A percentile compares a stretch with the other conserved stretches of the same genome.
phyloP scores from a whole-genome alignment of 2,888 invertebrate genomes.

The Philereme transversata region DNA sequence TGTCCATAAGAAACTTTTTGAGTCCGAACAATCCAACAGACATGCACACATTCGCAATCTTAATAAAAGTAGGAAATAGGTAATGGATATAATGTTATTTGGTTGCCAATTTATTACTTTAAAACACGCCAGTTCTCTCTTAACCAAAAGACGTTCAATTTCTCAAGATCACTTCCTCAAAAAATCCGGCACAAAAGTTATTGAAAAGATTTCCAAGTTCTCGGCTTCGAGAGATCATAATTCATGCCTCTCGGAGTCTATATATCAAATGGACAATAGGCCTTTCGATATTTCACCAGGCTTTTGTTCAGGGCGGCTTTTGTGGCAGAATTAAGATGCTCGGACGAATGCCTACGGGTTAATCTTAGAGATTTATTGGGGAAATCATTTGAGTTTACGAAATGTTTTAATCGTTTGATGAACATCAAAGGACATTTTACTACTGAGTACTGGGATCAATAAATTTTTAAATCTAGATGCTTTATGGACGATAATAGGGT shows the following conservation, averaged over 20 bases:
- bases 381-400: background rate
- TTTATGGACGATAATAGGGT: too few species aligned
- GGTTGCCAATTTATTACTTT: too few species aligned
- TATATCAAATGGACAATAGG: constrained; percentile 60
- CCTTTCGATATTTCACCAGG: constrained; percentile 52
- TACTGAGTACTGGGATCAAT: background rate
- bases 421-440: background rate
- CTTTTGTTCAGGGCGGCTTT: constrained; percentile 52
- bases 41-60: too few species aligned
- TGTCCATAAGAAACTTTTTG: too few species aligned
- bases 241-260: constrained; percentile 42
- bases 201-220: constrained; percentile 34
- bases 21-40: too few species aligned
- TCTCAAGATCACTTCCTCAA: constrained; percentile 18
- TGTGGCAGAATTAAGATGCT: constrained; percentile 54
- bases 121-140: too few species aligned
- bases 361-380: constrained; percentile 26
- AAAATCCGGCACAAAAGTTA: constrained; percentile 28
- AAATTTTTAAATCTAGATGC: background rate
- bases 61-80: too few species aligned
- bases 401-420: constrained; percentile 4
- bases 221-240: constrained; percentile 28
- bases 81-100: too few species aligned
- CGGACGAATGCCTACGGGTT: constrained; percentile 25
- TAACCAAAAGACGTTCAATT: constrained; percentile 2